Percentiles rank a stretch among this genome's conserved stretches.
Conservation (phyloP, 2,888 invertebrate genomes). For the Nomada ruficornis region DNA sequence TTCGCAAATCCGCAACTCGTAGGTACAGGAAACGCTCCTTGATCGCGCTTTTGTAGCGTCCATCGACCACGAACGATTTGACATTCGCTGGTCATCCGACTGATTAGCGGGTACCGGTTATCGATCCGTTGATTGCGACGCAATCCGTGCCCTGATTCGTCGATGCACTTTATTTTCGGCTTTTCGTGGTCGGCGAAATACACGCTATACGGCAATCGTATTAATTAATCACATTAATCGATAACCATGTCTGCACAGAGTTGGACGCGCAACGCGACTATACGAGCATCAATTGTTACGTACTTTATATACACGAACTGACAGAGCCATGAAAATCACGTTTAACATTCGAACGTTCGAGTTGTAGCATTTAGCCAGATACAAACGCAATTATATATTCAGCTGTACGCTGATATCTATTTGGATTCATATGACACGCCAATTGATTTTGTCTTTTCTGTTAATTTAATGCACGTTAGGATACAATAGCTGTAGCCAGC, state of each 20-base stretch:
- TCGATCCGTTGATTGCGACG: conserved; percentile 50
- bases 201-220: conserved; percentile 48
- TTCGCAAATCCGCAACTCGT: background rate
- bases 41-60: conserved; percentile 32
- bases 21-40: background rate
- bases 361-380: background rate
- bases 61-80: conserved; percentile 33
- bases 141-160: conserved; percentile 38
- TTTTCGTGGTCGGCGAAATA: conserved; percentile 44
- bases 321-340: background rate
- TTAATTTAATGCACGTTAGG: too few species aligned
- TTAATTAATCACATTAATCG: conserved; percentile 61
- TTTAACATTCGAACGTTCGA: background rate
- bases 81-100: conserved; percentile 45
- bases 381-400: background rate
- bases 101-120: conserved; percentile 53
- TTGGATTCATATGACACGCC: too few species aligned
- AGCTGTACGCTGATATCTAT: background rate
- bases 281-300: background rate
- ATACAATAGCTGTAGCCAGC: too few species aligned
- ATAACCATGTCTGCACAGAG: conserved; percentile 28
- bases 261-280: background rate
- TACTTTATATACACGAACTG: background rate
- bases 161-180: conserved; percentile 48
- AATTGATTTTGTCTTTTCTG: too few species aligned